These are phyloP conservation scores for Callaeas wilsoni DNA, from an alignment of 2,113 vertebrate species.

Conservation along the genomic window DNA sequence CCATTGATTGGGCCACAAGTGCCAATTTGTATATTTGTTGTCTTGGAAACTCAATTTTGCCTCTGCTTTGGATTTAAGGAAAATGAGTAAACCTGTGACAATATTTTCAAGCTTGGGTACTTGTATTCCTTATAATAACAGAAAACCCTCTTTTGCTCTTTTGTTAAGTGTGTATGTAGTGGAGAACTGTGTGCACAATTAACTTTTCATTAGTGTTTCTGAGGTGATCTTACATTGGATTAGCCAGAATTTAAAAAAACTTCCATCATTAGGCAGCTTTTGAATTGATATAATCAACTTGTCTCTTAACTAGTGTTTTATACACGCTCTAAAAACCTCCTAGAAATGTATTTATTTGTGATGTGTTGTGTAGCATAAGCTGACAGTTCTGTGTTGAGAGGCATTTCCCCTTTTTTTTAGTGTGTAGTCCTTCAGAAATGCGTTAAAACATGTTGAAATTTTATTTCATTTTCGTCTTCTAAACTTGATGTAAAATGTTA, in stretches of 20 bases:
- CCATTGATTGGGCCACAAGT: background rate
- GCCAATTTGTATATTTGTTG: background rate
- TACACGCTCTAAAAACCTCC: background rate
- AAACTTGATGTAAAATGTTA: background rate
- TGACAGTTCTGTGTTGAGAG: background rate
- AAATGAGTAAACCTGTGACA: background rate
- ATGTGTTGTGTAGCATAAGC: background rate
- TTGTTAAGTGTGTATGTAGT: background rate
- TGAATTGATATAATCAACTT: background rate
- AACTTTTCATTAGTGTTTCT: background rate
- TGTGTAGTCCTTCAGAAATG: background rate
- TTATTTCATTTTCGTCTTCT: background rate
- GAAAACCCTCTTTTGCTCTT: background rate
- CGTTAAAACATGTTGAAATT: background rate
- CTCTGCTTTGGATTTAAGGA: background rate
- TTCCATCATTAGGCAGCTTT: background rate
- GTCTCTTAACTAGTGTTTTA: background rate
- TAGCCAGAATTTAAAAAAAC: background rate
- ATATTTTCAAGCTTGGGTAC: background rate
- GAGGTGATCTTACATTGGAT: background rate
- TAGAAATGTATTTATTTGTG: background rate
- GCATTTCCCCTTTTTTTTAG: background rate
- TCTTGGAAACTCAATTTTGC: constrained; percentile 12
- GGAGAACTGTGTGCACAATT: background rate
- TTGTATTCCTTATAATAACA: background rate